phyloP scores from a whole-genome alignment of 2,797 vertebrate genomes.

The Neostethus bicornis region DNA sequence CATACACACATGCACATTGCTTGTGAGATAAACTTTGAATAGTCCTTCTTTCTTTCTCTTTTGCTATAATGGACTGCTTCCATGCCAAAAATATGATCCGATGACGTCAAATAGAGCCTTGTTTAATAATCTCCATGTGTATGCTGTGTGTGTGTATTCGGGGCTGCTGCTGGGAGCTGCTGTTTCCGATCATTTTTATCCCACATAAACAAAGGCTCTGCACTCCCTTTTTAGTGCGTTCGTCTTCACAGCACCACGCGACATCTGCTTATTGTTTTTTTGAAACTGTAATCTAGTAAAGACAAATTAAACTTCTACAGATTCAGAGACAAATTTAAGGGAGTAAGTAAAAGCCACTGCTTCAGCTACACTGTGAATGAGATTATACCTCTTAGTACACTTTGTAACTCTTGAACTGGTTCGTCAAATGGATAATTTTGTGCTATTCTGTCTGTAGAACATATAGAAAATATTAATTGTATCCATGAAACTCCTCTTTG shows the following conservation, averaged over 20 bases:
- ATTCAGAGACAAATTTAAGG: constrained; percentile 22
- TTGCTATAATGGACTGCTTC: constrained; percentile 36
- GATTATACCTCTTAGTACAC: not conserved
- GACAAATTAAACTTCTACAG: constrained; percentile 2
- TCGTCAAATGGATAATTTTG: not conserved
- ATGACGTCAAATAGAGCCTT: constrained; percentile 47
- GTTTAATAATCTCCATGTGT: constrained; percentile 31
- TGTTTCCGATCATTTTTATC: constrained; percentile 41
- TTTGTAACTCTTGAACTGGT: not conserved
- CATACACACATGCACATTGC: constrained; percentile 17
- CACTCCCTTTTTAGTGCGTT: constrained; percentile 12
- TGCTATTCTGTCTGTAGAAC: not conserved
- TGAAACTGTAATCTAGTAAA: constrained; percentile 31
- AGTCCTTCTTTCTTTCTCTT: constrained; percentile 19
- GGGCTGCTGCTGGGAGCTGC: constrained; percentile 31
- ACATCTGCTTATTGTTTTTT: constrained; percentile 41
- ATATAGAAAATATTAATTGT: not conserved
- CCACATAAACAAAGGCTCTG: constrained; percentile 33
- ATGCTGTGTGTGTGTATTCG: constrained; percentile 7
- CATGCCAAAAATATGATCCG: constrained; percentile 41
- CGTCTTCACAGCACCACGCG: constrained; percentile 1
- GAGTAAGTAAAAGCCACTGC: constrained; percentile 38
- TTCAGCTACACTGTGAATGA: constrained; percentile 12
- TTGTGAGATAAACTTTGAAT: constrained; percentile 51
- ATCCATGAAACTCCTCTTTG: too few species aligned